Evolutionary conservation across 2,113 vertebrate species (phyloP).

Genomic region (Saccopteryx bilineata): DNA sequence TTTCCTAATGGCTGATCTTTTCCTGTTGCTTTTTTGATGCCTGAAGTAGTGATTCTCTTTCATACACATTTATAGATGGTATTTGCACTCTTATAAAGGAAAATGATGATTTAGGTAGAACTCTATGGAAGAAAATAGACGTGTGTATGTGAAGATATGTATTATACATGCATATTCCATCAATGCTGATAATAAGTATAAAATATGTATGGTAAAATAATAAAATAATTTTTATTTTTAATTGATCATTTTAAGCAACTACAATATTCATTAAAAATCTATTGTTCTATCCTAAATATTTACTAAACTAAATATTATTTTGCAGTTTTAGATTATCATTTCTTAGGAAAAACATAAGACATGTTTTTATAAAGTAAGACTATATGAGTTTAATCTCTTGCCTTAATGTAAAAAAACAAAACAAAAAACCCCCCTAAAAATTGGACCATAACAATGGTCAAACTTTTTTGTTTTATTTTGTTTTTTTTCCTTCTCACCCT

Average conservation of each 20-base stretch:
- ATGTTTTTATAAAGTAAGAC: not conserved
- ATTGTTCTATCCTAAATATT: not conserved
- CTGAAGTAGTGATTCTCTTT: not conserved
- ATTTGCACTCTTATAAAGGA: not conserved
- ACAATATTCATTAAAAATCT: not conserved
- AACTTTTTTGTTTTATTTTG: not conserved
- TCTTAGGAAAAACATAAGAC: not conserved
- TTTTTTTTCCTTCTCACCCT: not conserved
- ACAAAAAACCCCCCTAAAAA: not conserved
- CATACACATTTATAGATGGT: not conserved
- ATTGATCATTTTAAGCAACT: not conserved
- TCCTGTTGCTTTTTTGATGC: not conserved
- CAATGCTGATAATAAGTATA: not conserved
- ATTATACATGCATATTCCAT: not conserved
- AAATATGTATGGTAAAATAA: not conserved
- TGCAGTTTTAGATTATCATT: not conserved
- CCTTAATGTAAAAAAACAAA: not conserved
- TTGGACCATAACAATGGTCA: not conserved
- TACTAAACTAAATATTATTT: conserved; percentile 38
- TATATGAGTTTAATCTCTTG: not conserved
- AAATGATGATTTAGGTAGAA: conserved; percentile 28
- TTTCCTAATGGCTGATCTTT: not conserved
- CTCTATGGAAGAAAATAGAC: not conserved
- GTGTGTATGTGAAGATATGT: not conserved
- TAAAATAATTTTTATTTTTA: not conserved